Evolutionary conservation across 1,140 invertebrate species (phyloP).

Genomic region (Holcopasites calliopsidis): DNA sequence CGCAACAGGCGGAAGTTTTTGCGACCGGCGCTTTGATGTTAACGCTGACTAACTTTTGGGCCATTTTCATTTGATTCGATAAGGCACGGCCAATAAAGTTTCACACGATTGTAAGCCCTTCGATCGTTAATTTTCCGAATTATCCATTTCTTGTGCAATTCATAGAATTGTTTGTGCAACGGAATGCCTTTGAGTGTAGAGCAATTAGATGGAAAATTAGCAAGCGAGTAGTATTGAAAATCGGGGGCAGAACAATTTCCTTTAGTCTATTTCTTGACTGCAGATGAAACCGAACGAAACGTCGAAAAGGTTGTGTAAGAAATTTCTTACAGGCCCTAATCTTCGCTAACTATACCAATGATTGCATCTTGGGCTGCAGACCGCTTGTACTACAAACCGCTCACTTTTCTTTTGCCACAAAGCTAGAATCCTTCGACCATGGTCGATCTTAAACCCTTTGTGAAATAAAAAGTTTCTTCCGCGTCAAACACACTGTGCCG

Average conservation of each 20-base stretch:
- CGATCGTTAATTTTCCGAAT: too few species aligned
- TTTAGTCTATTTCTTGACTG: too few species aligned
- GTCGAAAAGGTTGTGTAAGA: neutral
- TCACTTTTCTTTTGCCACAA: neutral
- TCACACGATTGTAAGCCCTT: too few species aligned
- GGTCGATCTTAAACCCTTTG: neutral
- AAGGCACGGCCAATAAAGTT: too few species aligned
- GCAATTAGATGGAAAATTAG: too few species aligned
- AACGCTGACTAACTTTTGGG: too few species aligned
- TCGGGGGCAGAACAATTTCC: too few species aligned
- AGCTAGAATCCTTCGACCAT: neutral
- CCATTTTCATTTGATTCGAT: too few species aligned
- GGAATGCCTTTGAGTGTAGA: too few species aligned
- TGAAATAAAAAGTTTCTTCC: neutral
- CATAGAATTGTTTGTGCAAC: too few species aligned
- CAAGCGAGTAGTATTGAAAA: too few species aligned
- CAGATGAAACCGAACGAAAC: neutral
- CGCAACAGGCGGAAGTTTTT: slow-evolving; percentile 63
- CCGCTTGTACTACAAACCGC: neutral
- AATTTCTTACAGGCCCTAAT: neutral
- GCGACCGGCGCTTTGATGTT: slow-evolving; percentile 40
- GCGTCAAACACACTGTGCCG: neutral
- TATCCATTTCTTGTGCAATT: too few species aligned
- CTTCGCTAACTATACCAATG: neutral
- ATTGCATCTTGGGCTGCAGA: neutral